Percentiles rank a stretch among this genome's conserved stretches.
Evolutionary conservation across 64 coral and sea anemone species (phyloP).

Genomic region (Dendronephthya gigantea): DNA sequence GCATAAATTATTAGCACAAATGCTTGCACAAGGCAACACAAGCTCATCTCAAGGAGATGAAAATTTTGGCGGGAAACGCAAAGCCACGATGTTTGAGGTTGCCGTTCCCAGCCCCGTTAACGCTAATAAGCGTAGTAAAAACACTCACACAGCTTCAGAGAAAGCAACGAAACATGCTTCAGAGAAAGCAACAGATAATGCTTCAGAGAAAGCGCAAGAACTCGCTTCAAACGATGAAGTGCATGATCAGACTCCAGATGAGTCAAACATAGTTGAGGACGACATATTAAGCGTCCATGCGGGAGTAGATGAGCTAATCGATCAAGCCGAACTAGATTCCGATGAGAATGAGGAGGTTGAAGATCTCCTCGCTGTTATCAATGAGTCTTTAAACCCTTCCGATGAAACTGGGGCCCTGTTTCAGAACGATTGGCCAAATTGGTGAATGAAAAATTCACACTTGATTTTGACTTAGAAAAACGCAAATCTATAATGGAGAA

Average conservation of each 20-base stretch:
- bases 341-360: not conserved
- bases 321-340: not conserved
- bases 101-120: not conserved
- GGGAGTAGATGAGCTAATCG: not conserved
- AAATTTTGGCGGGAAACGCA: not conserved
- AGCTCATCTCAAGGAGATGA: not conserved
- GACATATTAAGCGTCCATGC: not conserved
- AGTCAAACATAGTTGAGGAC: not conserved
- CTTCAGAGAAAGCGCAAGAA: not conserved
- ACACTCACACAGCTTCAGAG: not conserved
- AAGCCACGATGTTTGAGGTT: not conserved
- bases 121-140: not conserved
- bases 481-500: too few species aligned
- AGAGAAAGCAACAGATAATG: not conserved
- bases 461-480: not conserved
- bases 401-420: not conserved
- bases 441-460: not conserved
- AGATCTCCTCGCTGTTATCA: not conserved
- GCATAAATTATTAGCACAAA: not conserved
- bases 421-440: not conserved
- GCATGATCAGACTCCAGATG: too few species aligned
- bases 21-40: not conserved
- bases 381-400: not conserved
- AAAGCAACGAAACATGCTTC: not conserved
- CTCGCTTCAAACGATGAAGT: too few species aligned